These are phyloP conservation scores for Neoarius graeffei DNA, from an alignment of 2,113 vertebrate species.

Conservation along the genomic window DNA sequence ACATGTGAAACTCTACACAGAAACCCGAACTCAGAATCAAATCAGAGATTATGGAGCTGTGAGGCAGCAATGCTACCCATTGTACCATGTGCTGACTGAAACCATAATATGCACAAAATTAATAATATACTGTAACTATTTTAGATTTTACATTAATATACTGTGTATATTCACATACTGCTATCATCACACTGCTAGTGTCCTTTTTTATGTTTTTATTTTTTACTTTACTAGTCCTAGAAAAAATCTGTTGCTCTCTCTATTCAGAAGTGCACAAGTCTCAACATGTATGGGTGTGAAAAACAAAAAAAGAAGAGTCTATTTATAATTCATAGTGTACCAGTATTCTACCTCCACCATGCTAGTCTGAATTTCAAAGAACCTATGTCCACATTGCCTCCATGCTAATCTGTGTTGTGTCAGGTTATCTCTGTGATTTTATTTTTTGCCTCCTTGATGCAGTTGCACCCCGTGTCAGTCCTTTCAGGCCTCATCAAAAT, in stretches of 20 bases:
- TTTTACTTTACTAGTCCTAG: not conserved
- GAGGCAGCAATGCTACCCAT: not conserved
- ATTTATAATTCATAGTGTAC: constrained; percentile 23
- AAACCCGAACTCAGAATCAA: not conserved
- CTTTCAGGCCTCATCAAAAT: constrained; percentile 58
- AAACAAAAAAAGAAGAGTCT: not conserved
- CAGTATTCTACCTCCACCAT: not conserved
- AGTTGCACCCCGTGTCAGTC: constrained; percentile 41
- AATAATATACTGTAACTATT: not conserved
- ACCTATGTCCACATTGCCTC: constrained; percentile 1
- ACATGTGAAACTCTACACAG: not conserved
- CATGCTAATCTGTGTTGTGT: not conserved
- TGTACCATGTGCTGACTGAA: not conserved
- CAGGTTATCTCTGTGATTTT: constrained; percentile 42
- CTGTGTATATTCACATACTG: not conserved
- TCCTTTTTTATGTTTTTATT: not conserved
- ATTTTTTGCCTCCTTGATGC: not conserved
- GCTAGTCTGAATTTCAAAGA: not conserved
- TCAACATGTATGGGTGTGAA: constrained; percentile 52
- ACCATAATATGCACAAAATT: not conserved
- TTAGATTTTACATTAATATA: too few species aligned
- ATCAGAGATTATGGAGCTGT: not conserved
- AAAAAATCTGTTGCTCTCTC: not conserved
- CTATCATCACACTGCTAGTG: not conserved
- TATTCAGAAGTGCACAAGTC: not conserved